Evolutionary conservation across 2,113 vertebrate genomes (phyloP).

Genomic region (Polypterus senegalus): DNA sequence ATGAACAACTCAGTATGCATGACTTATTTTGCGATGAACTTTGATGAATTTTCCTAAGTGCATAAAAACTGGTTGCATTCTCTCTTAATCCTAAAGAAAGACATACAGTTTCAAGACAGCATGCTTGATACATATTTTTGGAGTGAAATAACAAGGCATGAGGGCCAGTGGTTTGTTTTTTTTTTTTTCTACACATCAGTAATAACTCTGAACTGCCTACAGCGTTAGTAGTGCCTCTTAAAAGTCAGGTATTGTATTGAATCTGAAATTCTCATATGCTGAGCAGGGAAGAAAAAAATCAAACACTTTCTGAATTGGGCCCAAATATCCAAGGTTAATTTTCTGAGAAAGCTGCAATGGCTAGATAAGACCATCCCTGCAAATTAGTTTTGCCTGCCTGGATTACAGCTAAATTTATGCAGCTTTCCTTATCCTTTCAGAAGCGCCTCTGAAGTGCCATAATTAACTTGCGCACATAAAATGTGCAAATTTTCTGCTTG

Average conservation of each 20-base stretch:
- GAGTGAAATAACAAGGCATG: slow-evolving; percentile 43
- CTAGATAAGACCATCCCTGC: slow-evolving; percentile 97
- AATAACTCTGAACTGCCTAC: slow-evolving; percentile 65
- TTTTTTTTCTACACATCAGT: slow-evolving; percentile 51
- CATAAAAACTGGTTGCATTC: slow-evolving; percentile 56
- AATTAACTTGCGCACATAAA: slow-evolving; percentile 99
- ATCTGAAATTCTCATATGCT: slow-evolving; percentile 67
- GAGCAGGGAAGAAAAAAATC: slow-evolving; percentile 67
- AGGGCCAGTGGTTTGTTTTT: slow-evolving; percentile 42
- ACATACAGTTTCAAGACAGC: slow-evolving; percentile 39
- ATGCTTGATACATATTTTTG: slow-evolving; percentile 41
- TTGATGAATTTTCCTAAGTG: slow-evolving; percentile 63
- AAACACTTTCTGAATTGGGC: slow-evolving; percentile 96
- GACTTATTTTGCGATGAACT: slow-evolving; percentile 59
- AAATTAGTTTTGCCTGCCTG: slow-evolving; percentile 99
- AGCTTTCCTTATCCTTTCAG: slow-evolving; percentile 97
- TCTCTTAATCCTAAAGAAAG: slow-evolving; percentile 40
- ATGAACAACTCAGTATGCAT: slow-evolving; percentile 57
- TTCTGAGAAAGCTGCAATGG: slow-evolving; percentile 98
- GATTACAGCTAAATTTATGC: slow-evolving; percentile 99
- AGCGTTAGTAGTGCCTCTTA: slow-evolving; percentile 54
- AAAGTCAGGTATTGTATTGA: slow-evolving; percentile 64
- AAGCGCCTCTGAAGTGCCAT: slow-evolving; percentile 98
- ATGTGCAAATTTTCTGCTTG: slow-evolving; percentile 98
- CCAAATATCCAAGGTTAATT: slow-evolving; percentile 99